Base-by-base conservation (phyloP, 2,888 invertebrate species). In the Acrobasis repandana region DNA sequence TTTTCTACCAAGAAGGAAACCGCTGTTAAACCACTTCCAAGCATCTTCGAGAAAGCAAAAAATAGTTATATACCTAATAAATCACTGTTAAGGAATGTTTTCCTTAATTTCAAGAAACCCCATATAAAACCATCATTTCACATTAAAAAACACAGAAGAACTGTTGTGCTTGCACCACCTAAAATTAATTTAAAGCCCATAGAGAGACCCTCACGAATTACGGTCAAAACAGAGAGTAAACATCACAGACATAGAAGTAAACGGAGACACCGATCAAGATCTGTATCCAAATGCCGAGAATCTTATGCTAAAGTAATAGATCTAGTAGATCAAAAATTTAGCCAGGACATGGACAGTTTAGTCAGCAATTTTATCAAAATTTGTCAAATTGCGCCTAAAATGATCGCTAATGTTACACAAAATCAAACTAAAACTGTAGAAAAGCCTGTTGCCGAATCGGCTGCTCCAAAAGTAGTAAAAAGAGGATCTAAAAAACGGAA, bases 401-500 rank as follows among this genome's bases (percentile, higher is more conserved):
- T 91, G 61, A 80, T 88, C 20, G 76, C 82, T 28, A 85, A 73
- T 64, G 73, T 83, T 10, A 66, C 82, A 9, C 85, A 82, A 70
- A 80, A 63, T 66, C 79, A 76, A 47, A 77, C 75, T 11, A 90
- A 87, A 77, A 67, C 63, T 50, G 61, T 65, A 49, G 95, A 95
- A 63, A 94, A 95, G 70, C 80, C 93, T 43, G 83, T 91, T 1
- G 79, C 83, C 34, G 95, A 90, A 56, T 67, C 77, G 43, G 69
- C 71, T 5, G 73, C 82, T 69, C 79, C 68, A 33, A 93, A 93
- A 84, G 80, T 90, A 34, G 79, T 95, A 48, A 95, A 96, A 82
- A 94, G 95, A 69, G 90, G 94, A 9, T 94, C 94, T 1, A 96
- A 96, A 74, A 96, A 96, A 76, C 86, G 95, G 15, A 95, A 96